A percentile compares a stretch with the other conserved stretches of the same genome.
phyloP scores from a whole-genome alignment of 2,113 vertebrate genomes.

The Ploceus nigricollis region DNA sequence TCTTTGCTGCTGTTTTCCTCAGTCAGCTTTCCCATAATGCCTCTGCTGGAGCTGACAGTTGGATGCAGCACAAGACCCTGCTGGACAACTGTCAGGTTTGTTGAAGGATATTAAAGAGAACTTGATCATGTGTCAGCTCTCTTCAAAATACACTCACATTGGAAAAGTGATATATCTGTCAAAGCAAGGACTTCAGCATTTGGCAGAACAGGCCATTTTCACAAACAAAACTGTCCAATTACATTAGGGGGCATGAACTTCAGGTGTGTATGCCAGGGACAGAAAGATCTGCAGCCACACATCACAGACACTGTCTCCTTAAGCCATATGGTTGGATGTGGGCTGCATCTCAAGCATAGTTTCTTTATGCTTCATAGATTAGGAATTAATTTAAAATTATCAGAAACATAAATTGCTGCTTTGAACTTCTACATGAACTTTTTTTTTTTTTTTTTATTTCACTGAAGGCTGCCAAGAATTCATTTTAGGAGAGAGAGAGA shows the following conservation, averaged over 20 bases:
- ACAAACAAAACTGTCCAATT: conserved; percentile 87
- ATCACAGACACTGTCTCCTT: conserved; percentile 41
- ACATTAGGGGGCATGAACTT: conserved; percentile 84
- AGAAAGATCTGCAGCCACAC: conserved; percentile 49
- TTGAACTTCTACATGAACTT: conserved; percentile 54
- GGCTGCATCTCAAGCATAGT: conserved; percentile 51
- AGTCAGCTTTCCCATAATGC: conserved; percentile 55
- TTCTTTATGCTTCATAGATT: conserved; percentile 42
- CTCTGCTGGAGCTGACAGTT: conserved; percentile 48
- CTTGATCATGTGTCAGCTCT: conserved; percentile 78
- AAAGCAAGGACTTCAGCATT: conserved; percentile 80
- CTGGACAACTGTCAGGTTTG: conserved; percentile 75
- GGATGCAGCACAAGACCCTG: conserved; percentile 57
- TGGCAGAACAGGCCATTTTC: conserved; percentile 81
- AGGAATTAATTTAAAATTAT: conserved; percentile 69
- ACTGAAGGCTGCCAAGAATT: conserved; percentile 62
- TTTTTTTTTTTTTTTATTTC: neutral
- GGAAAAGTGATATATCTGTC: conserved; percentile 88
- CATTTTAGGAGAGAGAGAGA: conserved; percentile 40
- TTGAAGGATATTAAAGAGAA: conserved; percentile 78
- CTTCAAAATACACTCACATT: conserved; percentile 75
- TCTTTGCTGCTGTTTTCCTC: conserved; percentile 16
- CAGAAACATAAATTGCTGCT: conserved; percentile 56
- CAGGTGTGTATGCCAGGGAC: conserved; percentile 74
- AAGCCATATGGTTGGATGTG: conserved; percentile 56